Evolutionary conservation across 2,888 invertebrate species (phyloP).

Genomic region (Idaea dimidiata): DNA sequence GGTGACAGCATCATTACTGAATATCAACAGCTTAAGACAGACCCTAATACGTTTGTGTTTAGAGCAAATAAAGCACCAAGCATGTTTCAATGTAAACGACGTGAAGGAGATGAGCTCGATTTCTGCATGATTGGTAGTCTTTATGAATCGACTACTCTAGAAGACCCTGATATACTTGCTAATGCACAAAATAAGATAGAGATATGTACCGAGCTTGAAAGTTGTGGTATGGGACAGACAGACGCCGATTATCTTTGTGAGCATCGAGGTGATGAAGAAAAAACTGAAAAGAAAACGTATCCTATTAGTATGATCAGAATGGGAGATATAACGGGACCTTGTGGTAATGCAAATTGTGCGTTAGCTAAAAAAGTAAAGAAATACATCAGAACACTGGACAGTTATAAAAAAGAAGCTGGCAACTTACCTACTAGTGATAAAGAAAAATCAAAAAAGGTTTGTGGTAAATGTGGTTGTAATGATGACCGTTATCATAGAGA

Average conservation of each 20-base stretch:
- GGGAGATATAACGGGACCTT: slow-evolving; percentile 73
- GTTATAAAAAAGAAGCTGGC: slow-evolving; percentile 55
- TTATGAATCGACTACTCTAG: slow-evolving; percentile 68
- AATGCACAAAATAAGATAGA: slow-evolving; percentile 56
- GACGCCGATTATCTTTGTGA: slow-evolving; percentile 40
- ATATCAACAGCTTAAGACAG: slow-evolving; percentile 64
- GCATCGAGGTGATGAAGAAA: slow-evolving; percentile 29
- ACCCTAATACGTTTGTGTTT: slow-evolving; percentile 66
- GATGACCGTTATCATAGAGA: slow-evolving; percentile 68
- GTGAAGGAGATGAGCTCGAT: slow-evolving; percentile 68
- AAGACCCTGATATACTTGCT: slow-evolving; percentile 59
- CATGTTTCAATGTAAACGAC: slow-evolving; percentile 64
- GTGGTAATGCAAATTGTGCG: slow-evolving; percentile 67
- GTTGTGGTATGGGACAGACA: slow-evolving; percentile 46
- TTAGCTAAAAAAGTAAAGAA: slow-evolving; percentile 68
- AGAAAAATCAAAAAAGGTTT: slow-evolving; percentile 48
- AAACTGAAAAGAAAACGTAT: slow-evolving; percentile 45
- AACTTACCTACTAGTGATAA: slow-evolving; percentile 39
- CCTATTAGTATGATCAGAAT: slow-evolving; percentile 65
- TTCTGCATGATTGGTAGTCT: slow-evolving; percentile 69
- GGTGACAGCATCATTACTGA: slow-evolving; percentile 72
- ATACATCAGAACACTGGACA: slow-evolving; percentile 63
- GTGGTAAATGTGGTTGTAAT: slow-evolving; percentile 65
- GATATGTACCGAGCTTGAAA: slow-evolving; percentile 65
- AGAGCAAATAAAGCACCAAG: slow-evolving; percentile 70